Base-by-base conservation (phyloP, 2,113 vertebrate genomes). In the Fregetta grallaria region DNA sequence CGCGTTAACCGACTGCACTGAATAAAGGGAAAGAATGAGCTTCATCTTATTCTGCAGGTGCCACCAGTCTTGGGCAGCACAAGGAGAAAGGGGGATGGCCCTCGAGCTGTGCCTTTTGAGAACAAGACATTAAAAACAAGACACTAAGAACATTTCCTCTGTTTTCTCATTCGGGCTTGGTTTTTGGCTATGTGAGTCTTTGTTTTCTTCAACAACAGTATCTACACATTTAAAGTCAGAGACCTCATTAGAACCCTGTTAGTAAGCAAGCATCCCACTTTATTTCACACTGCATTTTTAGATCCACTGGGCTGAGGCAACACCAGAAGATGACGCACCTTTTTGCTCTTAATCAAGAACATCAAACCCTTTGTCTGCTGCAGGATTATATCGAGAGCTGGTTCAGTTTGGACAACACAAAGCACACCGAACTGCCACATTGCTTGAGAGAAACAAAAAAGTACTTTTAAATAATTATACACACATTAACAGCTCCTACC, bases 401-500 rank as follows among this genome's bases (percentile, higher is more conserved):
- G 6, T 7, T 47, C 75, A 79, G 55, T 21, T 11, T 4, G n/a
- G 59, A 44, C 29, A 53, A 12, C 21, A 38, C 52, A 55, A 38
- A 29, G 42, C 44, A 66, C 44, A n/a, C 23, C 9, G 2, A 77
- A 52, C 5, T 32, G 36, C 53, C 83, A 27, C 40, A 13, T 2
- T 1, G 40, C 55, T 71, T 36, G 14, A 67, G 23, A 65, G 30
- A 58, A 73, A 66, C 3, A 6, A 49, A 19, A 58, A n/a, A 11
- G 13, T 6, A 34, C 19, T 66, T 91, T 29, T 11, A 36, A 70
- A 38, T 11, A 45, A 63, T 50, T 13, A 13, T 4, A 42, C 10
- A 10, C 7, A 5, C 1, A 0, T 25, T 10, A 66, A 61, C 11
- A 93, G 36, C 9, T 96, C 97, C 97, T 98, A 99, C 99, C 98